Conservation (phyloP, 2,888 invertebrate genomes). For the Choristoneura rosaceana region DNA sequence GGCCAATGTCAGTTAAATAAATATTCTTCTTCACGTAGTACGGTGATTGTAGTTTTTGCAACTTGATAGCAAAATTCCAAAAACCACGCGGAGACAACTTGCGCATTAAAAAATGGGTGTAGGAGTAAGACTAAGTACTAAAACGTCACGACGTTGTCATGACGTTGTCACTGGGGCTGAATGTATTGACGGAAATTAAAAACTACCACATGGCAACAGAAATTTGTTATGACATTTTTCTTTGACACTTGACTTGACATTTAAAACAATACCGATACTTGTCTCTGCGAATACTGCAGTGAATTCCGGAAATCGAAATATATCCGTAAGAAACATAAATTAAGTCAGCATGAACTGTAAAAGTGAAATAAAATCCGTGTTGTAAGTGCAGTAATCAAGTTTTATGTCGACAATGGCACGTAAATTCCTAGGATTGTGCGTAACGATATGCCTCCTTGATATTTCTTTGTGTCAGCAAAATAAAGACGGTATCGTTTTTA, state of each 20-base stretch:
- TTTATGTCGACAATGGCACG: slow-evolving; percentile 51
- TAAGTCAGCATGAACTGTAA: slow-evolving; percentile 6
- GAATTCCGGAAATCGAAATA: neutral
- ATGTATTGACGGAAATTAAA: neutral
- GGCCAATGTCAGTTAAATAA: too few species aligned
- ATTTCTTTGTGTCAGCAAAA: slow-evolving; percentile 54
- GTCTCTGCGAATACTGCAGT: slow-evolving; percentile 35
- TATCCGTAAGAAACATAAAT: neutral
- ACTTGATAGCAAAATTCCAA: too few species aligned
- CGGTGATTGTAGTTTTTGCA: too few species aligned
- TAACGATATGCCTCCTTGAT: slow-evolving; percentile 55
- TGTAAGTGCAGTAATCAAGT: slow-evolving; percentile 20
- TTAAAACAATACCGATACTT: neutral
- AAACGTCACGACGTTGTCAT: too few species aligned
- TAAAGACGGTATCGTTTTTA: slow-evolving; percentile 69
- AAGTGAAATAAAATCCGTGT: slow-evolving; percentile 17
- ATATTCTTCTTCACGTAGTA: too few species aligned
- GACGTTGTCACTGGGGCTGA: too few species aligned
- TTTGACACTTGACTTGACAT: slow-evolving; percentile 4
- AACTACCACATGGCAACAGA: slow-evolving; percentile 19
- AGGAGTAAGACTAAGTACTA: too few species aligned
- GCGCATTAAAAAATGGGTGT: too few species aligned
- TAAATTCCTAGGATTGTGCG: slow-evolving; percentile 52
- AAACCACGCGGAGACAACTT: too few species aligned
- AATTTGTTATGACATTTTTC: slow-evolving; percentile 30